Evolutionary conservation across 2,797 vertebrate species (phyloP), one percentile per base, ranked within the genome.

Genomic region (Centropyge bicolor): DNA sequence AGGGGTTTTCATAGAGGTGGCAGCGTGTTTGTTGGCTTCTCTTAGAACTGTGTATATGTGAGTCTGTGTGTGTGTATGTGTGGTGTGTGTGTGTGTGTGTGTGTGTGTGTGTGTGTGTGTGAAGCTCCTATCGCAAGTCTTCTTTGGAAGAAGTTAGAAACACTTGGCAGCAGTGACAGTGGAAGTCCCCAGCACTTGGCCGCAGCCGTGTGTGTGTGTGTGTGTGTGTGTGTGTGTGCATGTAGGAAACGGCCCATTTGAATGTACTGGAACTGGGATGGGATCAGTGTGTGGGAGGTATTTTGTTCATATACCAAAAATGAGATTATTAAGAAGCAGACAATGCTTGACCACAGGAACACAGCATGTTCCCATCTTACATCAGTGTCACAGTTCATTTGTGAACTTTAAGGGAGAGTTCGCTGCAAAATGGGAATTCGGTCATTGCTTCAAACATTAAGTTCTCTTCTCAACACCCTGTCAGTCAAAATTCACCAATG

Each of bases 161-260:
- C 76, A 90, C 89, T 95, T 95, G 94, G 94, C 94, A 95, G 90
- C 86, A 74, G 75, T 63, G 79, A 83, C 83, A 86, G 90, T 94
- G 94, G 93, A 95, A 95, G 94, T 95, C 94, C 94, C 94, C 94
- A 88, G 84, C 82, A 89, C 74, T 88, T 91, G 90, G 92, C 90
- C 83, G 79, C 89, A 92, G 85, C 67, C 81, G 62, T 36, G 16
- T 72, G 76, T 76, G 69, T 73, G 66, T 86, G 66, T 77, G 57
- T 78, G 48, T 71, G 41, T 60, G 49, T 41, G 51, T 74, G 48
- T 65, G 48, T 49, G 60, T 60, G 59, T 79, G 83, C 78, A 76
- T n/a, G 69, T 72, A 89, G 77, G 89, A 92, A 93, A 93, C 74
- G 84, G 89, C 8, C 81, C 88, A 91, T 93, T 93, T 91, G 68